Evolutionary conservation across 2,797 vertebrate species (phyloP).

Genomic region (Malacoctenus gilli): DNA sequence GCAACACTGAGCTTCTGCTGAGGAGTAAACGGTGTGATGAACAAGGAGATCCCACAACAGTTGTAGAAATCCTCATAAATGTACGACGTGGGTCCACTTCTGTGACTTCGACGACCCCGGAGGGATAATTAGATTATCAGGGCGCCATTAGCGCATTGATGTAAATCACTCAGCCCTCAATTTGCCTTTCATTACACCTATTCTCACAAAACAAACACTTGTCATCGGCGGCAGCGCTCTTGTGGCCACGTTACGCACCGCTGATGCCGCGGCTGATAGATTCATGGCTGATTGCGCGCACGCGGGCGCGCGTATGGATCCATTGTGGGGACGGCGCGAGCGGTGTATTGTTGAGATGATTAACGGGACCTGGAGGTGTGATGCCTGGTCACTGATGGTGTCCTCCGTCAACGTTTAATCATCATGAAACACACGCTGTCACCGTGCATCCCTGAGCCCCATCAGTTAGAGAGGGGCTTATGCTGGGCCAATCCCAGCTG

Average conservation of each 20-base stretch:
- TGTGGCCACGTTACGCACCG: constrained; percentile 12
- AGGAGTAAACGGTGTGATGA: too few relatives aligned
- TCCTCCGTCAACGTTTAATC: constrained; percentile 65
- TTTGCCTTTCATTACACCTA: constrained; percentile 21
- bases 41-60: too few relatives aligned
- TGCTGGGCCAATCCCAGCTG: constrained; percentile 34
- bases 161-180: constrained; percentile 31
- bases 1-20: too few relatives aligned
- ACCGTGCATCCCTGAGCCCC: constrained; percentile 55
- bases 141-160: constrained; percentile 43
- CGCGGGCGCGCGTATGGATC: constrained; percentile 47
- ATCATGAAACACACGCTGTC: constrained; percentile 65
- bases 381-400: constrained; percentile 57
- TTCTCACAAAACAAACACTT: constrained; percentile 50
- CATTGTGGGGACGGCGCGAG: constrained; percentile 31
- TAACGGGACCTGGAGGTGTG: constrained; percentile 69
- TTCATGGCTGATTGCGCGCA: constrained; percentile 44
- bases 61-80: background rate
- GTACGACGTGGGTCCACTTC: background rate
- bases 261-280: constrained; percentile 41
- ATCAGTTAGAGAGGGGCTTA: constrained; percentile 64
- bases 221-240: constrained; percentile 30
- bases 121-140: constrained; percentile 43
- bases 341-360: constrained; percentile 71
- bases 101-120: background rate